Evolutionary conservation across 92 coral and sea anemone genomes (phyloP).

Genomic region (Paragorgia papillata): DNA sequence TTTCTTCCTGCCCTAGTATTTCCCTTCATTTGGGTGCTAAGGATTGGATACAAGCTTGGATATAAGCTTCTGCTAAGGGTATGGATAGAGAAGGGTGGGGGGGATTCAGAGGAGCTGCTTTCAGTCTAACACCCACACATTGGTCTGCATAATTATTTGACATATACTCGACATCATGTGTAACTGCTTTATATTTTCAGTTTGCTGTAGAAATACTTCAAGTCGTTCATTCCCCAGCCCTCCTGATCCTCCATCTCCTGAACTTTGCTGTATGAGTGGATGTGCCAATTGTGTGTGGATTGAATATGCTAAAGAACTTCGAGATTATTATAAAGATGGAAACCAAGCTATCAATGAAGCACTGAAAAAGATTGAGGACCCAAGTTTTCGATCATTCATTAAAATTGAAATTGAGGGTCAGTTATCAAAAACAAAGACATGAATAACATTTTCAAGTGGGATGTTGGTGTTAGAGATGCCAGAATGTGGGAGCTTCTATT

Average conservation of each 20-base stretch:
- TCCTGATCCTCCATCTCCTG: constrained; percentile 80
- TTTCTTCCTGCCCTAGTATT: too few species aligned
- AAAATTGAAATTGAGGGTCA: constrained; percentile 61
- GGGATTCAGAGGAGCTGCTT: too few species aligned
- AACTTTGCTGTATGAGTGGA: constrained; percentile 96
- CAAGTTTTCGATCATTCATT: constrained; percentile 74
- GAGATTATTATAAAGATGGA: constrained; percentile 66
- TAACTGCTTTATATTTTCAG: neutral
- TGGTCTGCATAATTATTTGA: too few species aligned
- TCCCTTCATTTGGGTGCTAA: too few species aligned
- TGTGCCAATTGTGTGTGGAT: constrained; percentile 98
- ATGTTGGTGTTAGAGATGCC: neutral
- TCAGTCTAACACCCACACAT: too few species aligned
- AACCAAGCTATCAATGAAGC: constrained; percentile 67
- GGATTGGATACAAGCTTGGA: too few species aligned
- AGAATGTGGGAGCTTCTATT: neutral
- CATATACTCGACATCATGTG: too few species aligned
- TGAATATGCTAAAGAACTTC: constrained; percentile 76
- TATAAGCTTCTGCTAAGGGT: too few species aligned
- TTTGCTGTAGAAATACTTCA: constrained; percentile 3
- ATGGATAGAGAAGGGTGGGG: too few species aligned
- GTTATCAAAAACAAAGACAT: constrained; percentile 26
- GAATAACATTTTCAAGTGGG: neutral
- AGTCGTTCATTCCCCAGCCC: constrained; percentile 33
- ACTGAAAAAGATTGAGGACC: constrained; percentile 82